Conservation (phyloP, 2,113 vertebrate genomes). For the Theristicus caerulescens region DNA sequence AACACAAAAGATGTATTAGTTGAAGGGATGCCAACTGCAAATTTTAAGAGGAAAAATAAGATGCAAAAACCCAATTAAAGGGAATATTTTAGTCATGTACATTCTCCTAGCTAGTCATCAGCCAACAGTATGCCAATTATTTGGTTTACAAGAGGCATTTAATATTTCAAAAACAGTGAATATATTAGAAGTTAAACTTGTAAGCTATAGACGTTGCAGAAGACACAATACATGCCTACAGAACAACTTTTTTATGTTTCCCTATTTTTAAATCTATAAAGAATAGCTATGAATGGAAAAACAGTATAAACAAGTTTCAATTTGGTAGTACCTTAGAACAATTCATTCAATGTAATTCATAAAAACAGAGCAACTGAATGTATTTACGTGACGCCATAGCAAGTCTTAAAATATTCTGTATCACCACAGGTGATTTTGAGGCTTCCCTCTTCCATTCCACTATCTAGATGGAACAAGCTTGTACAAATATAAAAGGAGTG, state of each 20-base stretch:
- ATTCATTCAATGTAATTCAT: background rate
- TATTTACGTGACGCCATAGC: background rate
- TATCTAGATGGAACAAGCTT: background rate
- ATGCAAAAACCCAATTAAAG: background rate
- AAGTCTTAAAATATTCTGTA: background rate
- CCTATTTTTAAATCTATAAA: background rate
- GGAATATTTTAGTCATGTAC: background rate
- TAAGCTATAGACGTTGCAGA: background rate
- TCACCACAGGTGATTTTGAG: background rate
- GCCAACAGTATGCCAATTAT: background rate
- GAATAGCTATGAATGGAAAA: background rate
- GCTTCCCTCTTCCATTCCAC: background rate
- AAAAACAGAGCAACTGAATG: background rate
- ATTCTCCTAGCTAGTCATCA: background rate
- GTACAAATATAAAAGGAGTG: background rate
- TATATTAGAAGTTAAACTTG: background rate
- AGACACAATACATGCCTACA: background rate
- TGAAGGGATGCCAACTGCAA: background rate
- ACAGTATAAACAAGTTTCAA: background rate
- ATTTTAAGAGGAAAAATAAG: background rate
- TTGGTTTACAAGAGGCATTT: background rate
- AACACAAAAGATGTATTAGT: background rate
- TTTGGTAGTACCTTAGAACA: background rate
- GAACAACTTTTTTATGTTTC: background rate
- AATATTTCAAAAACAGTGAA: background rate